Evolutionary conservation across 1,140 invertebrate species (phyloP), one percentile per base, ranked within the genome.

Genomic region (Heliconius eleuchia): DNA sequence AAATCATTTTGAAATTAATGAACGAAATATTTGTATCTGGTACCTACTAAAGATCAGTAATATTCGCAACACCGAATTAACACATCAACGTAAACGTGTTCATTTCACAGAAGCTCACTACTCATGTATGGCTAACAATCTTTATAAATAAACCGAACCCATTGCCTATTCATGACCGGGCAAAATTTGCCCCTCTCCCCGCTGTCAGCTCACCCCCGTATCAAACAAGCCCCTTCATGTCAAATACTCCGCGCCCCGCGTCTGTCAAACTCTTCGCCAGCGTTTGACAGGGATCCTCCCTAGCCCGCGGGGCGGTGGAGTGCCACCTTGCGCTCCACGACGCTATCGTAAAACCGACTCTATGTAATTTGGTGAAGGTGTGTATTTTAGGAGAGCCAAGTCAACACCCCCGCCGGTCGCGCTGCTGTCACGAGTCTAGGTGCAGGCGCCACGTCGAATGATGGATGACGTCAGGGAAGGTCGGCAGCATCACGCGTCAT

Each of bases 151-250:
- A 92, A 94, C 89, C 89, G 88, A 88, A 86, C 91, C 90, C 92
- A 94, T 94, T 93, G 92, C 92, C 92, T 94, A 94, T 94, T 94
- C 92, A 94, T 94, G 91, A 94, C 92, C 90, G 91, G 89, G 92
- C 92, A 92, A 86, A 93, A 91, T 94, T 91, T 84, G 77, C 85
- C 91, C 87, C 88, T 87, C 86, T 86, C 87, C 90, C 86, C 86
- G 85, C 84, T 84, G 85, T 85, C 87, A 86, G 84, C 83, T 89
- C 90, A 86, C 90, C 91, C 91, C 90, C 90, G 92, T 93, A 94
- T 93, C 93, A 94, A 93, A 93, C 93, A 93, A 93, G 93, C 93
- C 93, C 93, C 93, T 94, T 93, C 93, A 94, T 93, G 92, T 94
- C 92, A 94, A 94, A 94, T 91, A 93, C 92, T 94, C 92, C 91